These are phyloP conservation scores for Choloepus hoffmanni DNA, from an alignment of 2,113 vertebrate genomes.

Conservation along the genomic window DNA sequence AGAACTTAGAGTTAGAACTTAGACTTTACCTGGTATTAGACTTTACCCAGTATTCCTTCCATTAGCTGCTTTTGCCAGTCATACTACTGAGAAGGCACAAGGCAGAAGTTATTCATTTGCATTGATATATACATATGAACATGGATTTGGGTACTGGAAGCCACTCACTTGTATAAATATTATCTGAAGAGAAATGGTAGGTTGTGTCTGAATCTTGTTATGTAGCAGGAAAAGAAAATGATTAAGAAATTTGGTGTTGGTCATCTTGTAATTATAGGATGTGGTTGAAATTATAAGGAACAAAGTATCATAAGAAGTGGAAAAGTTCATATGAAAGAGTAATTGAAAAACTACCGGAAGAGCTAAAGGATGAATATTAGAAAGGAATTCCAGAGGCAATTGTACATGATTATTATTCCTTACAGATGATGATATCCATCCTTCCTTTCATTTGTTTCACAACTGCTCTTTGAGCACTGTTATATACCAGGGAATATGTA, in stretches of 20 bases:
- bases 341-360: background rate
- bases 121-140: accelerated
- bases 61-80: background rate
- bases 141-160: background rate
- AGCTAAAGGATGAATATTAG: background rate
- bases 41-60: background rate
- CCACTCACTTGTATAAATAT: background rate
- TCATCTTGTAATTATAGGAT: background rate
- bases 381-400: background rate
- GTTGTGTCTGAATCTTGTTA: background rate
- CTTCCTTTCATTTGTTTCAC: background rate
- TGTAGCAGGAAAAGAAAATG: background rate
- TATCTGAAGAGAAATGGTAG: background rate
- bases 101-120: background rate
- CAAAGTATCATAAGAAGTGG: background rate
- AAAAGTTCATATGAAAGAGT: background rate
- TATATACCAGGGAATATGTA: background rate
- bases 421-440: background rate
- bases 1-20: background rate
- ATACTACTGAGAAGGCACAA: background rate
- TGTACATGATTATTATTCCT: background rate
- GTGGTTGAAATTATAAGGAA: conserved; percentile 22
- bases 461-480: background rate
- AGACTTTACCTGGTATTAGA: background rate
- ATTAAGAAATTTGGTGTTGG: background rate